Conservation (phyloP, 2,888 invertebrate species). For the Eupithecia exiguata region DNA sequence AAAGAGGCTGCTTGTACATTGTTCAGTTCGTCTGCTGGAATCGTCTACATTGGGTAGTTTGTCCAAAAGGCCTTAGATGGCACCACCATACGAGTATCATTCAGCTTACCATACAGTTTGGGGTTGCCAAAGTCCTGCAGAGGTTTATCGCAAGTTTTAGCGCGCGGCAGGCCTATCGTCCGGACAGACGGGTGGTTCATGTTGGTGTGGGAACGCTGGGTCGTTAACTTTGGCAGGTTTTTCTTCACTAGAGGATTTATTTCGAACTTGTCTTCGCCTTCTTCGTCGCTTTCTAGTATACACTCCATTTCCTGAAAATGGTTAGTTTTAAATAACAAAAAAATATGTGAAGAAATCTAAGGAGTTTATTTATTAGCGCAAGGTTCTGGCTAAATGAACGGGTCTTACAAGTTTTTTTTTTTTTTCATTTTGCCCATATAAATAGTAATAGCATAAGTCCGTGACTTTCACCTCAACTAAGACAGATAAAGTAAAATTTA, state of each 20-base stretch:
- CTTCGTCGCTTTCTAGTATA: conserved; percentile 86
- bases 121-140: conserved; percentile 72
- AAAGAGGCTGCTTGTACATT: too few relatives aligned
- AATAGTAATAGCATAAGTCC: too few relatives aligned
- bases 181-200: conserved; percentile 78
- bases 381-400: too few relatives aligned
- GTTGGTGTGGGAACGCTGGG: conserved; percentile 71
- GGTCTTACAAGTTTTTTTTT: too few relatives aligned
- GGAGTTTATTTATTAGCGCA: too few relatives aligned
- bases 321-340: background rate
- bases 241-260: conserved; percentile 74
- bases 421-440: too few relatives aligned
- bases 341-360: too few relatives aligned
- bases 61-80: too few relatives aligned
- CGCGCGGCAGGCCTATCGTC: conserved; percentile 70
- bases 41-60: too few relatives aligned
- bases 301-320: conserved; percentile 86
- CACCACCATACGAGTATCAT: background rate
- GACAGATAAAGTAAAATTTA: too few relatives aligned
- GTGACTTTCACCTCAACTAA: too few relatives aligned
- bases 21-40: too few relatives aligned
- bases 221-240: conserved; percentile 67
- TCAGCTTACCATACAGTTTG: conserved; percentile 48
- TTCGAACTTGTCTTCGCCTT: conserved; percentile 83
- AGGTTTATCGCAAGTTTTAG: conserved; percentile 79